Conservation (phyloP, 1,140 invertebrate species). For the Thrips palmi region DNA sequence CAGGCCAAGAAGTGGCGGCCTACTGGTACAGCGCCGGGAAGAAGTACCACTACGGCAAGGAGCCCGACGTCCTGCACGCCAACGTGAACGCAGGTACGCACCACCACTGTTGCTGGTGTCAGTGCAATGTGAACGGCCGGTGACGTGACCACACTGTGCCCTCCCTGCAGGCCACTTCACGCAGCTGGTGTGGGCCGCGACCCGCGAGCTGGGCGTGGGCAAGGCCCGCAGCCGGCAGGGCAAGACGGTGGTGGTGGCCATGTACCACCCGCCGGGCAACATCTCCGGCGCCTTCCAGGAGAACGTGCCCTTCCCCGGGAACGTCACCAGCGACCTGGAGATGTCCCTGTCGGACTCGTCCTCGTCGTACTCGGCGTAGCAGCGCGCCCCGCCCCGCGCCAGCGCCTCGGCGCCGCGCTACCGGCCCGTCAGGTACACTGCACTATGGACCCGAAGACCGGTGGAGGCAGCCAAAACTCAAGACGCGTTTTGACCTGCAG, state of each 20-base stretch:
- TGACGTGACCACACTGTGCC: not conserved
- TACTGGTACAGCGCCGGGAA: conserved; percentile 71
- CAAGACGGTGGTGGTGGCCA: conserved; percentile 60
- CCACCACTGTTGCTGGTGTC: conserved; percentile 4
- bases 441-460: too few species aligned
- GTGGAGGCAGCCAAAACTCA: too few species aligned
- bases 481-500: too few species aligned
- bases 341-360: too few species aligned
- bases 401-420: too few species aligned
- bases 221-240: conserved; percentile 56
- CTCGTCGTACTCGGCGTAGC: too few species aligned
- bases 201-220: conserved; percentile 61
- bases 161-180: conserved; percentile 61
- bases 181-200: conserved; percentile 72
- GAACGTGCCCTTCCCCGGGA: conserved; percentile 56
- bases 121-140: not conserved
- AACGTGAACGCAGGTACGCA: conserved; percentile 55
- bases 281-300: conserved; percentile 50
- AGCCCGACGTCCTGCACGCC: conserved; percentile 48
- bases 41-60: conserved; percentile 55
- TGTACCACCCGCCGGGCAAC: conserved; percentile 63
- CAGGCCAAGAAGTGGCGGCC: conserved; percentile 64
- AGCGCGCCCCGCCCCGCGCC: too few species aligned
- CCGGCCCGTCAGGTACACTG: too few species aligned
- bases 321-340: too few species aligned